These are phyloP conservation scores for Phortica okadai DNA, from an alignment of 2,888 invertebrate species.

Conservation along the genomic window DNA sequence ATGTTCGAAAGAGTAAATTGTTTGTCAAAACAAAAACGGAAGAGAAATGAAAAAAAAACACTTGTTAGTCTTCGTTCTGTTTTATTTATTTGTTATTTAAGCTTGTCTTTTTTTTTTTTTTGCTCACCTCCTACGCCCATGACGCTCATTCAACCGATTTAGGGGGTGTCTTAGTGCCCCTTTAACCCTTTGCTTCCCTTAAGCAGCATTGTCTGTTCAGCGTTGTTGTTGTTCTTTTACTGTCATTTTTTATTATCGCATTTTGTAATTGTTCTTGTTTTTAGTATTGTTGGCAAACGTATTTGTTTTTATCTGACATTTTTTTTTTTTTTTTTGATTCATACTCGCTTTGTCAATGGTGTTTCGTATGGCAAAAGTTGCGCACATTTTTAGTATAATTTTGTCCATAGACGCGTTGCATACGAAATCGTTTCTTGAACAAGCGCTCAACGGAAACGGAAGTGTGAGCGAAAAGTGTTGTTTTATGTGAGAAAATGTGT, in stretches of 20 bases:
- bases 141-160: slow-evolving; percentile 29
- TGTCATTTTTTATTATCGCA: slow-evolving; percentile 38
- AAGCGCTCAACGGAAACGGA: slow-evolving; percentile 15
- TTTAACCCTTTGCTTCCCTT: slow-evolving; percentile 27
- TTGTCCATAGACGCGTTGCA: slow-evolving; percentile 18
- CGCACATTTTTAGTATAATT: slow-evolving; percentile 19
- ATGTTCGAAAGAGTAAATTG: slow-evolving; percentile 12
- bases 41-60: slow-evolving; percentile 26
- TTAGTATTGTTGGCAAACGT: neutral
- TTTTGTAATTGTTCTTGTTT: neutral
- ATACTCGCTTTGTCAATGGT: slow-evolving; percentile 1
- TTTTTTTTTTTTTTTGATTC: neutral
- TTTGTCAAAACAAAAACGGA: neutral
- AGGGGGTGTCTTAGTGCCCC: slow-evolving; percentile 57
- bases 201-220: neutral
- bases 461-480: slow-evolving; percentile 10
- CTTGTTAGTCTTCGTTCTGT: slow-evolving; percentile 39
- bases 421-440: neutral
- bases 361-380: neutral
- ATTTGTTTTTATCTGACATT: slow-evolving; percentile 1
- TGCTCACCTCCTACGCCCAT: neutral
- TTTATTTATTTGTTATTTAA: slow-evolving; percentile 26
- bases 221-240: slow-evolving; percentile 39
- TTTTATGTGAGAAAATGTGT: neutral
- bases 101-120: neutral